Base-by-base conservation (phyloP, 1,140 invertebrate genomes). In the Solenopsis fugax region DNA sequence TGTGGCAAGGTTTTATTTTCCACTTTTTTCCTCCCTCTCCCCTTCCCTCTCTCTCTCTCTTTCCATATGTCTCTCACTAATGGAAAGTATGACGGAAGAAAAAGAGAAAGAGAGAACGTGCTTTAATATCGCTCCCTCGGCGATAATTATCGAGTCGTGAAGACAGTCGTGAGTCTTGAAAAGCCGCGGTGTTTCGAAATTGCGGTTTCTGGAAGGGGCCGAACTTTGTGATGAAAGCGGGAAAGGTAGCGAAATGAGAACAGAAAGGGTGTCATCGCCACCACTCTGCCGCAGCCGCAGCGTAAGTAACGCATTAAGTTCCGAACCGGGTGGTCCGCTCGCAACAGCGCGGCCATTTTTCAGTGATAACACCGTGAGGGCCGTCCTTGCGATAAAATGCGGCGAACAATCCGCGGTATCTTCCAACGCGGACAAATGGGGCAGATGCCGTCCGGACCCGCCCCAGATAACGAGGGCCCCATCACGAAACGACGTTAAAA, bases 361-460 rank as follows among this genome's bases (percentile, higher is more conserved):
- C 69, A 84, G 69, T 75, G 80, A 84, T 84, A 84, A 84, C 69
- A 73, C 67, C 41, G 80, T n/a, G 67, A 48, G 54, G 80, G 69
- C 54, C 80, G 80, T 73, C 69, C 45, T 84, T 21, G 56, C 69
- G 80, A 84, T 84, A 84, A 84, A 84, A 60, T 45, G 69, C 71
- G 69, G n/a, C 80, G 69, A 41, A 75, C 80, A 84, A 84, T 75
- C 41, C 41, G 69, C 56, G 67, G n/a, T 75, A 75, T 82, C 80
- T 72, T 60, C 69, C 56, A 41, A 16, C 65, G 4, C n/a, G 45
- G n/a, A 73, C 69, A 84, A 84, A 84, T 84, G 69, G 69, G 34
- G 69, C 67, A 50, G 69, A n/a, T 64, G 41, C 54, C 45, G 48
- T 41, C 2, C 80, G 13, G 41, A 60, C 5, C 69, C 54, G 29